Base-by-base conservation (phyloP, 2,797 vertebrate genomes). In the Capromys pilorides region DNA sequence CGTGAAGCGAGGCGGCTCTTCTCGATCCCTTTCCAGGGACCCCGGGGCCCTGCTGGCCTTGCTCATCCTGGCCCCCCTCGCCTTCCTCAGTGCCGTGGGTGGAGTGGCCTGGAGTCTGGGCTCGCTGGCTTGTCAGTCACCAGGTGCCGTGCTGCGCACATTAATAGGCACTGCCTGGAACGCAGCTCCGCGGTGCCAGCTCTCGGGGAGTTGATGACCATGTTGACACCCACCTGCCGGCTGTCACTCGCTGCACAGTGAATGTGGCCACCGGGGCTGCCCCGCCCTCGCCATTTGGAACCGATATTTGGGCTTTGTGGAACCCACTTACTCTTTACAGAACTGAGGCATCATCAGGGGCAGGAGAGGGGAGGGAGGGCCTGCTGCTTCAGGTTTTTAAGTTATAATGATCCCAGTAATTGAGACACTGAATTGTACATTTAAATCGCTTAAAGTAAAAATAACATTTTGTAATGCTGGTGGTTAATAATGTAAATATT, bases 401-500 rank as follows among this genome's bases (percentile, higher is more conserved):
- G 64, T 95, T 93, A 75, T 62, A 97, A 96, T 86, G 94, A 95
- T 93, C 61, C 83, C 83, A 28, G 96, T 97, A 88, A 97, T 93
- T 49, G 64, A 97, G 96, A 92, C 80, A 39, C 69, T 0, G 2
- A 84, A 94, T 95, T 57, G 77, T 80, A 69, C 91, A 93, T 94
- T 96, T 93, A 95, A 95, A 96, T 95, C 0, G 26, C 90, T 93
- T 73, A 94, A 97, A 96, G 96, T 96, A 96, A 96, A 97, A 97
- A 93, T 95, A 94, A 51, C 39, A 0, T 89, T 97, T 95, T 95
- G 90, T 94, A 96, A 94, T 64, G 83, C 95, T 82, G 71, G 36
- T 97, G 96, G 96, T 96, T 97, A 97, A 96, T 97, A 96, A 97
- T 95, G 88, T 97, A 97, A 97, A 97, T 94, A 95, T 97, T 97